Evolutionary conservation across 2,797 vertebrate species (phyloP), one percentile per base, ranked within the genome.

Genomic region (Sus cebifrons): DNA sequence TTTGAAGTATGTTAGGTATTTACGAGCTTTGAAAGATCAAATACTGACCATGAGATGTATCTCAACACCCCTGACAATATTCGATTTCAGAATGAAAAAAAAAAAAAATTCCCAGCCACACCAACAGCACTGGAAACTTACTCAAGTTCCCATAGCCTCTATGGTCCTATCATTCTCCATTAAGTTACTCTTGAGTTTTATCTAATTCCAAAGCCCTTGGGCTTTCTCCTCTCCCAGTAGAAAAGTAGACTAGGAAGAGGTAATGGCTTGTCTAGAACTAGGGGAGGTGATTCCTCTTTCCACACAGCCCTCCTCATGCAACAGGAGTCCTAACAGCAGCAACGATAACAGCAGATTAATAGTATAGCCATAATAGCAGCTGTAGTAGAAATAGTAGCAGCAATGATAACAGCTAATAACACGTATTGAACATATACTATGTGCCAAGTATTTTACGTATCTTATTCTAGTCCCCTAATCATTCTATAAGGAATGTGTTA

Each of bases 21-120:
- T 65, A 29, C 92, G 56, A 77, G 23, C 27, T 83, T 74, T 56
- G 25, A 78, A 88, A 86, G 40, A 93, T 73, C 73, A 88, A 77
- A 75, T 88, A 82, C 2, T 64, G 74, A 78, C 27, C 49, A 56
- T 25, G 17, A 81, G 73, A 71, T 67, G 91, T 81, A 96, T 81
- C 29, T 83, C 36, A 86, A 83, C 27, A 64, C 29, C 40, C 92
- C 27, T 73, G 86, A 73, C 40, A 73, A 88, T 77, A 93, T 77
- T 49, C 4, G 20, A 36, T 82, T 94, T 32, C 56, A 44, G 65
- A 73, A 36, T 36, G 36, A 36, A 36, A 36, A 10, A 10, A 77
- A 77, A 91, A 70, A 21, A 52, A 88, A 14, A 58, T 94, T 94
- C 36, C 95, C 2, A 83, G 60, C 27, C 56, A 89, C 25, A 25